Evolutionary conservation across 2,888 invertebrate genomes (phyloP), one percentile per base, ranked within the genome.

Genomic region (Macrostomum cliftonense): DNA sequence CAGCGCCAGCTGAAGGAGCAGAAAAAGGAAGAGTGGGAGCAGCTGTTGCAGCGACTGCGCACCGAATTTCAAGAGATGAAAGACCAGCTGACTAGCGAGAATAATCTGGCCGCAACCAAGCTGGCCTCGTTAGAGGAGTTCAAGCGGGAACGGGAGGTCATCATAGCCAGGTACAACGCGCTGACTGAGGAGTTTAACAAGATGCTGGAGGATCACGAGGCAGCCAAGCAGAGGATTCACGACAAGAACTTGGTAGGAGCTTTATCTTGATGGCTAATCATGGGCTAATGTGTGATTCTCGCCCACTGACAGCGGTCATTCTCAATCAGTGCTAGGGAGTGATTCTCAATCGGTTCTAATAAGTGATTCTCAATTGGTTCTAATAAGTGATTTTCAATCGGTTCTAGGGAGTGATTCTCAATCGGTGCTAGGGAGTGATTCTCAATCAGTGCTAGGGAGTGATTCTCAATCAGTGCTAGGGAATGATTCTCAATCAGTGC

Each of bases 101-200:
- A 85, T 47, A 86, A 86, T 71, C 71, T 87, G 11, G 65, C 46
- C 54, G 81, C 79, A 56, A 84, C 84, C 42, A 85, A 85, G 72
- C 65, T 86, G 1, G 83, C 82, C 60, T 80, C 84, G 0, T 67
- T 86, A 49, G 85, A 86, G 68, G 85, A 86, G 57, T 86, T 84
- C 67, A 75, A 83, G 55, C 72, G 79, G n/a, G 81, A 83, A 54
- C 75, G 82, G 50, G 80, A 82, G 53, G 79, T 82, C 53, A 71
- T 84, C 37, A 77, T 83, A 76, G 75, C 49, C 52, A 83, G 82
- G 62, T 84, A 80, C 61, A 81, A 82, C 59, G 74, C 75, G 16
- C 82, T 83, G 65, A 82, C 83, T 59, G 71, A 77, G 52, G 76
- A 76, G 40, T 77, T 81, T 57, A 76, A 77, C 59, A 78, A 81